These are phyloP conservation scores for Rhyzopertha dominica DNA, from an alignment of 1,140 invertebrate genomes.

Conservation along the genomic window DNA sequence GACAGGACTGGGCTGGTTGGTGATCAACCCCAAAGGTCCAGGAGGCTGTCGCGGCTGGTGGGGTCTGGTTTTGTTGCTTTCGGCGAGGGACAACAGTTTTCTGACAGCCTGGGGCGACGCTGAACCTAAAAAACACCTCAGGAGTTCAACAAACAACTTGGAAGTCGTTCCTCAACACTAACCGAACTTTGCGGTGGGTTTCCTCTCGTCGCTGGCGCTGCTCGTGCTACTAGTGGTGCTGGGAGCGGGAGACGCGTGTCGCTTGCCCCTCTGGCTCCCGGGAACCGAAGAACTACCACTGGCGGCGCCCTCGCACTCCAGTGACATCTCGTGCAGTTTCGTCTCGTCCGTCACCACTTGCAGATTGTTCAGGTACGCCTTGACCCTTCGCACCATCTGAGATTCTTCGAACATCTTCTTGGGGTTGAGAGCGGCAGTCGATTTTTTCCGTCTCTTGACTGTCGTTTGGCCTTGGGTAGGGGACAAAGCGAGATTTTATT, in stretches of 20 bases:
- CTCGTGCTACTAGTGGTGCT: slow-evolving; percentile 87
- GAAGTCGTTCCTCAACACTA: slow-evolving; percentile 27
- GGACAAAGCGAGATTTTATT: too few relatives aligned
- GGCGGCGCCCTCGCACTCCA: slow-evolving; percentile 77
- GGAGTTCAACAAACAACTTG: background rate
- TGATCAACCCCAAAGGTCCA: slow-evolving; percentile 48
- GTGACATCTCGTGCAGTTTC: slow-evolving; percentile 78
- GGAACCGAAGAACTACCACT: slow-evolving; percentile 48
- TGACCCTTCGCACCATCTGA: slow-evolving; percentile 94
- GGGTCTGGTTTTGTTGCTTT: slow-evolving; percentile 80
- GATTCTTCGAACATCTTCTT: slow-evolving; percentile 99
- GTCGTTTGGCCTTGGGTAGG: slow-evolving; percentile 72
- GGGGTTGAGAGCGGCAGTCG: slow-evolving; percentile 84
- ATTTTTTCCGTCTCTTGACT: slow-evolving; percentile 87
- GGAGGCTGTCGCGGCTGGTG: slow-evolving; percentile 70
- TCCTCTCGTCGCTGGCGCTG: slow-evolving; percentile 76
- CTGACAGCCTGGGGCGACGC: slow-evolving; percentile 93
- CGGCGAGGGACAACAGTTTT: slow-evolving; percentile 84
- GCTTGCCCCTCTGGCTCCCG: slow-evolving; percentile 54
- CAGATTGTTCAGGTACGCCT: slow-evolving; percentile 91
- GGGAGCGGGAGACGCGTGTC: slow-evolving; percentile 80
- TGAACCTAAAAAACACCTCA: slow-evolving; percentile 58
- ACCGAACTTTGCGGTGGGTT: slow-evolving; percentile 62
- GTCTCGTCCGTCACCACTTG: slow-evolving; percentile 90
- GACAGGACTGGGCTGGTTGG: slow-evolving; percentile 49